These are phyloP conservation scores for Microcaecilia unicolor DNA, from an alignment of 2,797 vertebrate genomes.

Conservation along the genomic window DNA sequence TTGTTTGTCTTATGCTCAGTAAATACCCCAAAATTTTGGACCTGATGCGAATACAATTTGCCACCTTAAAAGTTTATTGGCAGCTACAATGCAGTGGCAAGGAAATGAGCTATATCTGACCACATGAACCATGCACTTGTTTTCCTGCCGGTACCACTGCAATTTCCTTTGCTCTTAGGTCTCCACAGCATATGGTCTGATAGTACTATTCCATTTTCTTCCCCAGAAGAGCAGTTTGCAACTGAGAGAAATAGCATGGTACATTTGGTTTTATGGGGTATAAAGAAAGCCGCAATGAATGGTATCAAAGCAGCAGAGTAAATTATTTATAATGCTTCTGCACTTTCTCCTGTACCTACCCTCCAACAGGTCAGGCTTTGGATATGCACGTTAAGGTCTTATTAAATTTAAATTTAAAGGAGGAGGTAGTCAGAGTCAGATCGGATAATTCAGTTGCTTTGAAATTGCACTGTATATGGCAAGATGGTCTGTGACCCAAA, in stretches of 20 bases:
- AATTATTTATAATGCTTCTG: conserved; percentile 33
- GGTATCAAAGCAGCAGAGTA: conserved; percentile 25
- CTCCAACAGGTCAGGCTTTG: conserved; percentile 10
- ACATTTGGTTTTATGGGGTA: conserved; percentile 46
- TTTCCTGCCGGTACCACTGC: not conserved
- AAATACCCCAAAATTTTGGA: too few relatives aligned
- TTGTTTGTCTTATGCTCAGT: too few relatives aligned
- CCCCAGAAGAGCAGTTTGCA: conserved; percentile 36
- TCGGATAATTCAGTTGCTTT: too few relatives aligned
- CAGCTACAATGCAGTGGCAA: conserved; percentile 10
- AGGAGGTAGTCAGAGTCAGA: not conserved
- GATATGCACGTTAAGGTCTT: conserved; percentile 16
- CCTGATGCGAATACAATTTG: not conserved
- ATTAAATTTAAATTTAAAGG: conserved; percentile 14
- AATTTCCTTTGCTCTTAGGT: conserved; percentile 17
- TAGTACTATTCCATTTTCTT: conserved; percentile 27
- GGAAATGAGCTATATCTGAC: conserved; percentile 26
- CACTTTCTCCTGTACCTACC: conserved; percentile 20
- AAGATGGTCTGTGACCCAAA: too few relatives aligned
- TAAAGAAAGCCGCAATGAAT: conserved; percentile 34
- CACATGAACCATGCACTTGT: conserved; percentile 6
- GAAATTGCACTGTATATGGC: too few relatives aligned
- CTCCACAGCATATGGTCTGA: conserved; percentile 41
- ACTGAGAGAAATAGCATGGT: conserved; percentile 35
- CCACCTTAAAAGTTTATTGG: conserved; percentile 7